Percentiles rank a stretch among this genome's conserved stretches.
phyloP scores from a whole-genome alignment of 2,113 vertebrate species.

The Budorcas taxicolor region DNA sequence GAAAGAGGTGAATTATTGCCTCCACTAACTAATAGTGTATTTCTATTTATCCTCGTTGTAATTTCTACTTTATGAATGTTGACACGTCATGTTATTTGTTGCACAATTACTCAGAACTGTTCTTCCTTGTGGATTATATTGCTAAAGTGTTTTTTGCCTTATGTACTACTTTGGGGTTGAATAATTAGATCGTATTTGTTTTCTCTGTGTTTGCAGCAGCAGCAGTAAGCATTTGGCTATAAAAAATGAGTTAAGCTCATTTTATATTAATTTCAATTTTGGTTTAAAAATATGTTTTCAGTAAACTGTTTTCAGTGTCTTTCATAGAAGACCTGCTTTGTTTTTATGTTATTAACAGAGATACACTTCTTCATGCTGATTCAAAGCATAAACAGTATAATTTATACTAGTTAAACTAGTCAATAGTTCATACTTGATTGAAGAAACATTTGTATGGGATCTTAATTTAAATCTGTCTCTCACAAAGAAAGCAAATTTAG shows the following conservation, averaged over 20 bases:
- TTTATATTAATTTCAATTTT: neutral
- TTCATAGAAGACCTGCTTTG: neutral
- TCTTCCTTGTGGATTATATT: neutral
- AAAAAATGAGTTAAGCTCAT: neutral
- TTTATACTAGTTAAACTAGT: neutral
- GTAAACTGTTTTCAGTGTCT: neutral
- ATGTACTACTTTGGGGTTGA: neutral
- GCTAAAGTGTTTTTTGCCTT: neutral
- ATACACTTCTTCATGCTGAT: neutral
- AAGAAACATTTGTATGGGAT: neutral
- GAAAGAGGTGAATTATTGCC: neutral
- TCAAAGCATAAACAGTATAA: neutral
- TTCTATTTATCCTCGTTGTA: neutral
- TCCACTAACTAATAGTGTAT: neutral
- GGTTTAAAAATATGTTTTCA: neutral
- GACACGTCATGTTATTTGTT: neutral
- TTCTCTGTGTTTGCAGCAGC: neutral
- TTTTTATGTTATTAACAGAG: neutral
- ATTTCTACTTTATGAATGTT: neutral
- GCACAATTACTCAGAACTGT: neutral
- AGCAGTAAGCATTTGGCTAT: neutral
- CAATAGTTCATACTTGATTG: neutral
- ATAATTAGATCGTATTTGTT: neutral
- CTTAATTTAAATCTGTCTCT: neutral
- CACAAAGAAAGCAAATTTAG: neutral